phyloP scores from a whole-genome alignment of 2,113 vertebrate genomes.

The Glaucidium brasilianum region DNA sequence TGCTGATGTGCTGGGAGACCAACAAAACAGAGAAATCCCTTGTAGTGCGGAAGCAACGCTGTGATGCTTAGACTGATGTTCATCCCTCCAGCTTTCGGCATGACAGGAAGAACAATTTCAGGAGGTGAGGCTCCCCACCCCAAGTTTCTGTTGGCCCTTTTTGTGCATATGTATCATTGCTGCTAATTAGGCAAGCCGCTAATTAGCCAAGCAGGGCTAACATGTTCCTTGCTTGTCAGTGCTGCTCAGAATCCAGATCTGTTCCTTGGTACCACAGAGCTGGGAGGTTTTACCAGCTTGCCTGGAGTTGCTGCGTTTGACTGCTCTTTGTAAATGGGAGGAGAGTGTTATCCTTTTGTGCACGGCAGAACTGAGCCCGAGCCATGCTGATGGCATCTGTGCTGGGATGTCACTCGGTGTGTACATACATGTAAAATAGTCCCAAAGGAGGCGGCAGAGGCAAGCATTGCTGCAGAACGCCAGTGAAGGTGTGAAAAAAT shows the following conservation, averaged over 20 bases:
- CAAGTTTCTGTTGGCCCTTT: neutral
- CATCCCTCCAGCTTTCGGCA: neutral
- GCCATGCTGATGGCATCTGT: rapidly evolving
- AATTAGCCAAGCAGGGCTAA: neutral
- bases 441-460: neutral
- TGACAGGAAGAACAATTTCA: neutral
- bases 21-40: neutral
- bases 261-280: neutral
- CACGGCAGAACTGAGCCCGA: neutral
- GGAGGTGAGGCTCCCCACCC: rapidly evolving
- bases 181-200: neutral
- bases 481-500: neutral
- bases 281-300: neutral
- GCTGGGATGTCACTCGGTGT: neutral
- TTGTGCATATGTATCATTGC: neutral
- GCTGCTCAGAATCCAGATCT: neutral
- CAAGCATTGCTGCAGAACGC: neutral
- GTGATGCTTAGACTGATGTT: neutral
- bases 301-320: neutral
- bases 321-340: neutral
- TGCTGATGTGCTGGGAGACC: neutral
- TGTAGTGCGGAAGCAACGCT: neutral
- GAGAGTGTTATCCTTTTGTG: neutral
- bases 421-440: neutral
- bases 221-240: neutral